These are phyloP conservation scores for Sisyra nigra DNA, from an alignment of 2,888 invertebrate genomes.

Conservation along the genomic window DNA sequence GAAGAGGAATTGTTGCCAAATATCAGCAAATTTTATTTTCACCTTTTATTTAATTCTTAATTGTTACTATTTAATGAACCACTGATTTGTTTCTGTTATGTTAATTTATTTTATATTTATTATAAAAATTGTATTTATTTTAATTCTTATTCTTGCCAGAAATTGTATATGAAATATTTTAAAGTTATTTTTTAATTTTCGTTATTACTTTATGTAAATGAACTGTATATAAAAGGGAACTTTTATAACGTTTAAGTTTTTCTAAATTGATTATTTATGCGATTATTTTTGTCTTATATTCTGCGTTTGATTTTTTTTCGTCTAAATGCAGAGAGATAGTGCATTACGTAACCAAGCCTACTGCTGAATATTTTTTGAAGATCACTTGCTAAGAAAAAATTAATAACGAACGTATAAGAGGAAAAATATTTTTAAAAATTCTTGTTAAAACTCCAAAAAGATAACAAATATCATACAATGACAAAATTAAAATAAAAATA, in stretches of 20 bases:
- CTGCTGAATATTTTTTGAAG: slow-evolving; percentile 6
- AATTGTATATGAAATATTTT: not conserved
- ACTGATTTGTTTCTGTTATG: slow-evolving; percentile 1
- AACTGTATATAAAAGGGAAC: not conserved
- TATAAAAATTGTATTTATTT: no score
- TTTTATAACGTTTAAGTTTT: not conserved
- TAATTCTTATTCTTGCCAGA: not conserved
- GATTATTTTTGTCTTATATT: not conserved
- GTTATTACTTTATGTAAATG: not conserved
- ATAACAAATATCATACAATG: not conserved
- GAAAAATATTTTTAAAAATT: slow-evolving; percentile 2
- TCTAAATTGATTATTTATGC: not conserved
- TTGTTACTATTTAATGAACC: not conserved
- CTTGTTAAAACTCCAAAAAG: not conserved
- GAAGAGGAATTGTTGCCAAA: not conserved
- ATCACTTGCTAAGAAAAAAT: not conserved
- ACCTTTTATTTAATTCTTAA: not conserved
- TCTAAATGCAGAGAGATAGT: not conserved
- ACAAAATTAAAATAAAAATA: not conserved
- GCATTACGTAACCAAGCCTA: slow-evolving; percentile 7
- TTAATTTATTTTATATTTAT: slow-evolving; percentile 2
- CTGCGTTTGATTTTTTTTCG: not conserved
- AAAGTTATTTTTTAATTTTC: not conserved
- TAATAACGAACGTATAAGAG: slow-evolving; percentile 1
- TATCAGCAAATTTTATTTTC: slow-evolving; percentile 1